Evolutionary conservation across 37 sponge, comb jelly and placozoan genomes (phyloP).

Genomic region (Oopsacas minuta): DNA sequence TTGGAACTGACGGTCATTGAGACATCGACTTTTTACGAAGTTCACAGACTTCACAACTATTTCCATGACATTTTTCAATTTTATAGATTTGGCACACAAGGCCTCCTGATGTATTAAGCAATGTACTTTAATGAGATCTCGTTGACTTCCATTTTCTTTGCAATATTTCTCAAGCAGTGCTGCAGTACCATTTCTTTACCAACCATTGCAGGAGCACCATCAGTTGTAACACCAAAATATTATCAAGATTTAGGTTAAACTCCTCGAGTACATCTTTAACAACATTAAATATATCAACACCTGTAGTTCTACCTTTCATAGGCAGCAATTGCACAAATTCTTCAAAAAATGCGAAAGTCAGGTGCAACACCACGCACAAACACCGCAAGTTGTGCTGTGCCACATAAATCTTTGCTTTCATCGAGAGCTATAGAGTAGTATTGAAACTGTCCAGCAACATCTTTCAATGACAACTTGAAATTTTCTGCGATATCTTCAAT

Average conservation of each 20-base stretch:
- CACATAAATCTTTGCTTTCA: background rate
- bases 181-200: background rate
- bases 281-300: background rate
- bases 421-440: background rate
- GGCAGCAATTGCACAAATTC: background rate
- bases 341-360: background rate
- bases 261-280: background rate
- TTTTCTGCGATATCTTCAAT: background rate
- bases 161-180: background rate
- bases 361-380: background rate
- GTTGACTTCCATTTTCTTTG: background rate
- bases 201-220: constrained; percentile 16
- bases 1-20: background rate
- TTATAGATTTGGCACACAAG: background rate
- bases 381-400: background rate
- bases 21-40: background rate
- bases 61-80: background rate
- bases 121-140: background rate
- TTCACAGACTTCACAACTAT: constrained; percentile 1
- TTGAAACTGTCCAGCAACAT: background rate
- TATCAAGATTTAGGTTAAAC: background rate
- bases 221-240: no score
- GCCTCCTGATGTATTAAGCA: background rate
- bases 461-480: background rate
- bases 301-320: background rate